phyloP scores from a whole-genome alignment of 92 coral and sea anemone species.

The Paramuricea clavata region DNA sequence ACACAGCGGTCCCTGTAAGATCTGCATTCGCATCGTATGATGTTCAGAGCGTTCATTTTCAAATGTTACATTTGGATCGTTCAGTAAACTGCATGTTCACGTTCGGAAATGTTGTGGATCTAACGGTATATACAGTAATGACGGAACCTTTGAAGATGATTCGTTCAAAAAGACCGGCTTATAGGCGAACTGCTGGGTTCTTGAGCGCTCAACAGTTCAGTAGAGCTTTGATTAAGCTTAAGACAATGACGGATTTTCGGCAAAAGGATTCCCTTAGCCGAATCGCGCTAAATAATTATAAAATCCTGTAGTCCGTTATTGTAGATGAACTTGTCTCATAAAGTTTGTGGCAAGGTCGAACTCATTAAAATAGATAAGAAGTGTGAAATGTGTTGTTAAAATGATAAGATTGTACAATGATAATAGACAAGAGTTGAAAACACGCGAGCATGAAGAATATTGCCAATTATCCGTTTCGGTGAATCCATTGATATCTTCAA shows the following conservation, averaged over 20 bases:
- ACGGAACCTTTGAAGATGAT: slow-evolving; percentile 57
- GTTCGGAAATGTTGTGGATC: slow-evolving; percentile 31
- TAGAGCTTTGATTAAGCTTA: slow-evolving; percentile 37
- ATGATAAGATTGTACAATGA: slow-evolving; percentile 29
- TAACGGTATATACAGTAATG: slow-evolving; percentile 50
- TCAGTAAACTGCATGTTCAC: background rate
- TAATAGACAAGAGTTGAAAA: slow-evolving; percentile 27
- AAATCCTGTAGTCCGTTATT: slow-evolving; percentile 24
- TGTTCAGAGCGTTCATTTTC: slow-evolving; percentile 9
- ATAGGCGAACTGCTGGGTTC: slow-evolving; percentile 60
- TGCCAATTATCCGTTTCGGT: slow-evolving; percentile 61
- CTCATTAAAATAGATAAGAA: slow-evolving; percentile 42
- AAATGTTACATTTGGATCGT: background rate
- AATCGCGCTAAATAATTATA: slow-evolving; percentile 12
- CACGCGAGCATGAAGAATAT: slow-evolving; percentile 43
- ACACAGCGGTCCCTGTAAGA: slow-evolving; percentile 46
- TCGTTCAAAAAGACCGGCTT: slow-evolving; percentile 55
- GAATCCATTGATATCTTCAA: slow-evolving; percentile 57
- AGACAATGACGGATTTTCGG: slow-evolving; percentile 49
- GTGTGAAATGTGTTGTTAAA: slow-evolving; percentile 23
- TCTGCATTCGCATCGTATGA: background rate
- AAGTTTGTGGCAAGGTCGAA: slow-evolving; percentile 39
- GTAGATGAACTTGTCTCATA: background rate
- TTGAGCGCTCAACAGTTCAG: slow-evolving; percentile 48
- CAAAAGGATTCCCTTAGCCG: slow-evolving; percentile 38